Conservation (phyloP, 2,113 vertebrate species). For the Epinephelus moara region DNA sequence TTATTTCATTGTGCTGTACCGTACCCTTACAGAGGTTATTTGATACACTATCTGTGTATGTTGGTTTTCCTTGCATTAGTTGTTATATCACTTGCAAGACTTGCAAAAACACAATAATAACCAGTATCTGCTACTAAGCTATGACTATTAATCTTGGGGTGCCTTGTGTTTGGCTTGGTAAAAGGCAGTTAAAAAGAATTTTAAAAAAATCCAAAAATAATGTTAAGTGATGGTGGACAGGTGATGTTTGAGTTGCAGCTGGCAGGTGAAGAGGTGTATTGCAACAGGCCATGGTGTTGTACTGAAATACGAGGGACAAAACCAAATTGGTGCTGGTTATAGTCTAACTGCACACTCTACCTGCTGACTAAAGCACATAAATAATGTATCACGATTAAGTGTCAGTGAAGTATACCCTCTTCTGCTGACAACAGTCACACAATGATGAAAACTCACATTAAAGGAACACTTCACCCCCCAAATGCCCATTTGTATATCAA, state of each 20-base stretch:
- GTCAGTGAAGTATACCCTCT: constrained; percentile 57
- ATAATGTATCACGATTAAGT: constrained; percentile 65
- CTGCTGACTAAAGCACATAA: constrained; percentile 65
- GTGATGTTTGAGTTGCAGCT: constrained; percentile 20
- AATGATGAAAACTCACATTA: constrained; percentile 38
- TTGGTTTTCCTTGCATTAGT: not conserved
- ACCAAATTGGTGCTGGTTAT: constrained; percentile 39
- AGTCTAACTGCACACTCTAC: constrained; percentile 52
- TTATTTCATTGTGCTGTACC: not conserved
- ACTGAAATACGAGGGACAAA: constrained; percentile 26
- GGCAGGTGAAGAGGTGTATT: constrained; percentile 31
- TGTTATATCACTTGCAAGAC: constrained; percentile 6
- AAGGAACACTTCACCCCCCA: no score
- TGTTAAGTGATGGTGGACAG: not conserved
- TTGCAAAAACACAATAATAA: not conserved
- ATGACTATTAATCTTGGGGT: not conserved
- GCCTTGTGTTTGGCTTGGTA: not conserved
- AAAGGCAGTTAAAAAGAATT: not conserved
- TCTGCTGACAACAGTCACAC: constrained; percentile 51
- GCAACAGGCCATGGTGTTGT: constrained; percentile 12
- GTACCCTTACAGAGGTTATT: not conserved
- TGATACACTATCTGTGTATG: not conserved
- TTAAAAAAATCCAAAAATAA: not conserved
- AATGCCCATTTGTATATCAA: no score
- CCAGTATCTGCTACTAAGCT: not conserved